A percentile compares a stretch with the other conserved stretches of the same genome.
Conservation (phyloP, 2,888 invertebrate genomes). For the Tholera decimalis region DNA sequence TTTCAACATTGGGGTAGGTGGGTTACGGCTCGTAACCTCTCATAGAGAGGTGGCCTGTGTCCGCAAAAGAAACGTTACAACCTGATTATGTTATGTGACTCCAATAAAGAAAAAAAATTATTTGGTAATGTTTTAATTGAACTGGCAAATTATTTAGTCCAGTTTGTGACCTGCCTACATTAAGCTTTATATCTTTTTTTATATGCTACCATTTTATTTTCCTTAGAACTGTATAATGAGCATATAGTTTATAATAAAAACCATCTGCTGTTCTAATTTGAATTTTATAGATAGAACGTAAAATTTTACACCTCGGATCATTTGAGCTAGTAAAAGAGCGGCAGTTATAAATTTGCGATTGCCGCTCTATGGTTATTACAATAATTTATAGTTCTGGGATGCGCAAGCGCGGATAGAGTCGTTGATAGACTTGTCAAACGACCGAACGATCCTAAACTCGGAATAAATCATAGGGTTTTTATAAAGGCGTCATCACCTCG, state of each 20-base stretch:
- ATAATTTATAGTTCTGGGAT: conserved; percentile 70
- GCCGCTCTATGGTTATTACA: conserved; percentile 61
- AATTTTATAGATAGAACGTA: conserved; percentile 56
- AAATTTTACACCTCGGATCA: conserved; percentile 66
- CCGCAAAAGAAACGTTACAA: no score
- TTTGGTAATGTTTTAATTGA: background rate
- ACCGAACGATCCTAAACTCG: conserved; percentile 69
- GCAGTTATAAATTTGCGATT: conserved; percentile 59
- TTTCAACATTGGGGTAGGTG: no score
- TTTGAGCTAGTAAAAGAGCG: conserved; percentile 34
- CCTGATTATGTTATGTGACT: no score
- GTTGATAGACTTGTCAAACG: conserved; percentile 68
- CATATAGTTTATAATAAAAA: conserved; percentile 12
- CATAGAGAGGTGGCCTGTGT: no score
- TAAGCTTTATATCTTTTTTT: background rate
- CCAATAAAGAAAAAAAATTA: no score
- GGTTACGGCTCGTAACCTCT: no score
- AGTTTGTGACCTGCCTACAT: background rate
- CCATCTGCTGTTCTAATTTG: conserved; percentile 38
- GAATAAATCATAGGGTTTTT: conserved; percentile 90
- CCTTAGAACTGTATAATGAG: conserved; percentile 20
- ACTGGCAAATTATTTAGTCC: background rate
- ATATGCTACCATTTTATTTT: background rate
- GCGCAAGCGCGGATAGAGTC: conserved; percentile 51
- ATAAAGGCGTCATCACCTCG: conserved; percentile 88